phyloP scores from a whole-genome alignment of 2,888 invertebrate genomes.

The Pyrrhia umbra region DNA sequence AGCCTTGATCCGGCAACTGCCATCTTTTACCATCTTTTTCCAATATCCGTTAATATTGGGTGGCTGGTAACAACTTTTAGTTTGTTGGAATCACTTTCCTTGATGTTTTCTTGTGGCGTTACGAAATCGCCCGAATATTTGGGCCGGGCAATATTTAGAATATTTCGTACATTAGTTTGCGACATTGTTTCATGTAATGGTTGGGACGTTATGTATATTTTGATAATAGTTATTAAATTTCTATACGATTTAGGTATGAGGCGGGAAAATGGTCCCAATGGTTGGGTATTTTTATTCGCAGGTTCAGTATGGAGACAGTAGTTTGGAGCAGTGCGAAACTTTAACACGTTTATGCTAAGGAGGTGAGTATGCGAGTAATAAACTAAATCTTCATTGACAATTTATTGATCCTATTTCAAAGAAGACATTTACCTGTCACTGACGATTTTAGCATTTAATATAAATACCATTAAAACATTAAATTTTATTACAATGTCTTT shows the following conservation, averaged over 20 bases:
- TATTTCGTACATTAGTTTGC: constrained; percentile 61
- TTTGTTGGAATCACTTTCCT: constrained; percentile 73
- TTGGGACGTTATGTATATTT: constrained; percentile 52
- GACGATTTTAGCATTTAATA: constrained; percentile 7
- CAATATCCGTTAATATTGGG: constrained; percentile 85
- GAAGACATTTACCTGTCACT: constrained; percentile 17
- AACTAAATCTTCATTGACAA: not conserved
- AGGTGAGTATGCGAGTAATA: constrained; percentile 7
- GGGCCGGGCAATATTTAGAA: constrained; percentile 57
- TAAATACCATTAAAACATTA: too few species aligned
- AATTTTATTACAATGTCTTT: constrained; percentile 33
- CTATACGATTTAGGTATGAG: constrained; percentile 33
- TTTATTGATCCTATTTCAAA: not conserved
- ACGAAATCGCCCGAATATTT: constrained; percentile 51
- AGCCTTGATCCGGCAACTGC: constrained; percentile 81
- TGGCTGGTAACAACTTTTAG: constrained; percentile 74
- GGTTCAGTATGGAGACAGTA: constrained; percentile 1
- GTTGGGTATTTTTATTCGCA: constrained; percentile 22
- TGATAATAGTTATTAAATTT: constrained; percentile 58
- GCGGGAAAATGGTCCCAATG: constrained; percentile 22
- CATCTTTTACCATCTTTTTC: constrained; percentile 83
- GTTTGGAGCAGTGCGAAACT: not conserved
- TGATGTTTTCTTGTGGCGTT: constrained; percentile 66
- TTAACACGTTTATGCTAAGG: not conserved
- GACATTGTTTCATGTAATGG: constrained; percentile 57